Base-by-base conservation (phyloP, 2,113 vertebrate species). In the Daubentonia madagascariensis region DNA sequence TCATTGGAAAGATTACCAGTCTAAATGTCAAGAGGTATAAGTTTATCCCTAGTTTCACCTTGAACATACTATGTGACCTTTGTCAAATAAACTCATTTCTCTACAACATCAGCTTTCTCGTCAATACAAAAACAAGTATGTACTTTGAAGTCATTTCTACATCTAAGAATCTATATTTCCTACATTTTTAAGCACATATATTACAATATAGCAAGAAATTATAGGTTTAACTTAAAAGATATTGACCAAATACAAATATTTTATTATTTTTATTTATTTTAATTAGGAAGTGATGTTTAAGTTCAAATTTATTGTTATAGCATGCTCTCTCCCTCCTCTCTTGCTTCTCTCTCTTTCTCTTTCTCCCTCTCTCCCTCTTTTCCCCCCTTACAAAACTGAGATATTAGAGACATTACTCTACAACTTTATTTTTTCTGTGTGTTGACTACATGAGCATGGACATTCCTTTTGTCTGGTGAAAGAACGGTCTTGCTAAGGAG, bases 231-330 rank as follows among this genome's bases (percentile, higher is more conserved):
- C 20, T 70, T 78, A 61, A 75, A 37, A 92, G 32, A 81, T 87
- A 61, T 59, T 50, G 40, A 18, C 10, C 25, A 48, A 85, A 85
- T 63, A 40, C 16, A 84, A 45, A 10, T 73, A 67, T 37, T 59
- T 92, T 37, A 54, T n/a, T 37, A 63, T 86, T 89, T 75, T 93
- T 67, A 80, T 75, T 75, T 70, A 84, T 70, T 91, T 88, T 72
- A 45, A 96, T 43, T 68, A 88, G 57, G 25, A 85, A 87, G 17
- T 72, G 1, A 63, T 9, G 1, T 79, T 83, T 84, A 59, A 75
- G 3, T 14, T 80, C 18, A 89, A 89, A 67, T 88, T 68, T 80
- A 28, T 59, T 16, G 72, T 85, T 54, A 17, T 18, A 83, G 5
- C 18, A 68, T 85, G 5, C 4, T 35, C 13, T 83, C 43, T 52